A percentile compares a stretch with the other conserved stretches of the same genome.
Conservation (phyloP, 2,888 invertebrate genomes). For the Miltochrista miniata region DNA sequence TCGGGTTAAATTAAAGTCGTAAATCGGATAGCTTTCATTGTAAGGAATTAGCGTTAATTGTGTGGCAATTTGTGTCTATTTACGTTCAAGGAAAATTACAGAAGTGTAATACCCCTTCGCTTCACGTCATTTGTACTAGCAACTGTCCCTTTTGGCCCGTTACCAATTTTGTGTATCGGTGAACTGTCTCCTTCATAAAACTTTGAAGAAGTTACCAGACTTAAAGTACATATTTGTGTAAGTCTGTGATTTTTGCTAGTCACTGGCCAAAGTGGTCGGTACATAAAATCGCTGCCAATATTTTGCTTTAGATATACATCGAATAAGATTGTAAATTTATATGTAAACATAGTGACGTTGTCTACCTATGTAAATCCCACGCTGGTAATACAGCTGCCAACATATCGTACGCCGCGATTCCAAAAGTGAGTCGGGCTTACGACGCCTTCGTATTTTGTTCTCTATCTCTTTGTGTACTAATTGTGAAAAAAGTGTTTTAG, state of each 20-base stretch:
- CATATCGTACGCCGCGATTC: conserved; percentile 63
- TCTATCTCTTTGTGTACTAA: conserved; percentile 40
- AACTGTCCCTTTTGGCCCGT: conserved; percentile 59
- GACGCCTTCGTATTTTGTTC: conserved; percentile 47
- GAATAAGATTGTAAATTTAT: conserved; percentile 37
- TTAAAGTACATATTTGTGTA: conserved; percentile 48
- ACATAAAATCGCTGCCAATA: conserved; percentile 41
- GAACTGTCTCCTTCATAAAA: conserved; percentile 50
- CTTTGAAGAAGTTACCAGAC: conserved; percentile 46
- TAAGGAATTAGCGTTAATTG: conserved; percentile 23
- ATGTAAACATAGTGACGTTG: conserved; percentile 57
- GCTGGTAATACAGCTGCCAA: conserved; percentile 63
- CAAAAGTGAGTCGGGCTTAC: conserved; percentile 40
- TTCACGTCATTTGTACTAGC: conserved; percentile 29
- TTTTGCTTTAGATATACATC: conserved; percentile 38
- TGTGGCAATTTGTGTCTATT: conserved; percentile 33
- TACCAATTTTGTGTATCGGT: conserved; percentile 55
- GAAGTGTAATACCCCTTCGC: conserved; percentile 29
- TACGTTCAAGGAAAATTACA: conserved; percentile 40
- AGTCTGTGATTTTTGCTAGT: conserved; percentile 24
- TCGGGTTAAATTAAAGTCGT: conserved; percentile 14
- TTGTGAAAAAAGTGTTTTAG: conserved; percentile 37
- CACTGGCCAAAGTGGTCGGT: conserved; percentile 19
- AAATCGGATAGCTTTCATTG: conserved; percentile 20
- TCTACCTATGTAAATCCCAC: conserved; percentile 49